Evolutionary conservation across 2,888 invertebrate genomes (phyloP), one percentile per base, ranked within the genome.

Genomic region (Noctua fimbriata): DNA sequence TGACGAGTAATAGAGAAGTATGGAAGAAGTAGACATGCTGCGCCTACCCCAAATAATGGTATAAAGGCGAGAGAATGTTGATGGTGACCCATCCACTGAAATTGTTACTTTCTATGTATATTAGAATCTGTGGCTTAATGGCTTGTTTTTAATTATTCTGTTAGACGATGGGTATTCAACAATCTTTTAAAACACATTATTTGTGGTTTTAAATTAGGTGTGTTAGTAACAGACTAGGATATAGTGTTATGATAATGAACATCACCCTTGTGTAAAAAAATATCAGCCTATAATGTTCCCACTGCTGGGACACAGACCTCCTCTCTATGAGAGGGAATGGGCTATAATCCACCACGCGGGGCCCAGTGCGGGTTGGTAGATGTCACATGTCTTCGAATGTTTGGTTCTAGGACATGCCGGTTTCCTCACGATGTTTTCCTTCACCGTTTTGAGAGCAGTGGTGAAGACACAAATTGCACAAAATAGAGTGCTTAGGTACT

Each of bases 131-230:
- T n/a, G 18, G 52, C 70, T 52, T 9, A 52, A 49, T 49, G 9
- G 9, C 3, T n/a, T n/a, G 28, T 24, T 28, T 60, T 41, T 41
- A 32, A 1, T 73, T 32, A 41, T n/a, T 36, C 10, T 18, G 12
- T 32, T 63, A 47, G 1, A n/a, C 41, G 69, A 28, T 69, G 16
- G 49, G 16, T 5, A 9, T 3, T 28, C 9, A 28, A 14, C n/a
- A 73, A 69, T 74, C 28, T 69, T 52, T 12, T n/a, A n/a, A 66
- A 66, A 36, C n/a, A 65, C 32, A 63, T 63, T 63, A 18, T 32
- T 18, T 60, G 28, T 60, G 60, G 7, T 32, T 32, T 32, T 44
- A 32, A 44, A 36, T 28, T 32, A 52, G 6, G 2, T 10, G 36
- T 36, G 18, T 18, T 32, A 28, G 4, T 52, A 16, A 16, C 6